Evolutionary conservation across 2,797 vertebrate species (phyloP).

Genomic region (Chelonia mydas): DNA sequence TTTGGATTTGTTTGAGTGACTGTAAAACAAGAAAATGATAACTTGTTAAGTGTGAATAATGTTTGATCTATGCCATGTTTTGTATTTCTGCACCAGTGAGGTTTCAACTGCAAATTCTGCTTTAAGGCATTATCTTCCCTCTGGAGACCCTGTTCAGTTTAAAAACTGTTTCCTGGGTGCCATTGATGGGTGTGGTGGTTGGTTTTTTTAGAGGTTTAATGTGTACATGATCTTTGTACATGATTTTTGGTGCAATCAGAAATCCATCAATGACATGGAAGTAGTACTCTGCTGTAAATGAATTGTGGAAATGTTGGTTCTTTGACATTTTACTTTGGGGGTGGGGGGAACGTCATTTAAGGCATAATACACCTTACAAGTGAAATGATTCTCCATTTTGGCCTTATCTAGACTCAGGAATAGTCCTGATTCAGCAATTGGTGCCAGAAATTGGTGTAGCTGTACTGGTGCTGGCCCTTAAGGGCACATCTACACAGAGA

Average conservation of each 20-base stretch:
- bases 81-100: background rate
- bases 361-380: too few relatives aligned
- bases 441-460: background rate
- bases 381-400: too few relatives aligned
- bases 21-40: background rate
- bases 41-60: accelerated
- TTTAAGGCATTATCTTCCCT: background rate
- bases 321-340: background rate
- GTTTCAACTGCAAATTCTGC: background rate
- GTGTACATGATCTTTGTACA: background rate
- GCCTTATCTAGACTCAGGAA: too few relatives aligned
- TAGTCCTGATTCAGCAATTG: background rate
- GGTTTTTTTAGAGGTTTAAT: background rate
- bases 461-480: background rate
- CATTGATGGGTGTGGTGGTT: background rate
- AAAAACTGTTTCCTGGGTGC: background rate
- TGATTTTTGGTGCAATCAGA: background rate
- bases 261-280: accelerated
- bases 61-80: accelerated
- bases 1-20: background rate
- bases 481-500: too few relatives aligned
- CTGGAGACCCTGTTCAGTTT: background rate
- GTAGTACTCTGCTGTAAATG: background rate
- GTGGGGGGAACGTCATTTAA: too few relatives aligned
- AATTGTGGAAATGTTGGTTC: background rate